Conservation (phyloP, 2,113 vertebrate species). For the Octodon degus region DNA sequence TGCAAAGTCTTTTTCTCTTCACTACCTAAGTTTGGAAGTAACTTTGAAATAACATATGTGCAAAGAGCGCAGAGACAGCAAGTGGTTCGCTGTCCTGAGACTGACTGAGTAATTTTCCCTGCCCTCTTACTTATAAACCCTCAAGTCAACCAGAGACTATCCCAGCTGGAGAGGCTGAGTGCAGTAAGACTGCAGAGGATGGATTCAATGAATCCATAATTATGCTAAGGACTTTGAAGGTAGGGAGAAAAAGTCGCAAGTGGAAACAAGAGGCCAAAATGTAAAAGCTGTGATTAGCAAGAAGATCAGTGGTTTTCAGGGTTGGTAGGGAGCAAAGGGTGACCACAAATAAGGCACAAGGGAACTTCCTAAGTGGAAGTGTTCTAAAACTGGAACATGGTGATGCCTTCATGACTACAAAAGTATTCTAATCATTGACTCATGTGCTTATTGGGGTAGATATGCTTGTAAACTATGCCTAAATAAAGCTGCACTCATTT, state of each 20-base stretch:
- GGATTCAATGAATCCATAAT: not conserved
- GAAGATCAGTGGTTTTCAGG: not conserved
- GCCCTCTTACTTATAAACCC: not conserved
- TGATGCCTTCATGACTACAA: not conserved
- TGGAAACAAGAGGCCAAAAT: not conserved
- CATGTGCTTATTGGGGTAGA: not conserved
- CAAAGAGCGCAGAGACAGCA: not conserved
- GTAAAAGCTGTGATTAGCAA: not conserved
- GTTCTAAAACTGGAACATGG: no score
- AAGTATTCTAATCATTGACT: not conserved
- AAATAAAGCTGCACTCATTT: slow-evolving; percentile 11
- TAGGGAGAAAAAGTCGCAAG: not conserved
- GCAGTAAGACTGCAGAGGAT: not conserved
- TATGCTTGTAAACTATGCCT: not conserved
- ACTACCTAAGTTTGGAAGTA: not conserved
- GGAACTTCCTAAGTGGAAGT: not conserved
- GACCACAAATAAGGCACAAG: not conserved
- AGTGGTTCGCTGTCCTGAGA: not conserved
- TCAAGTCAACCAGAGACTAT: not conserved
- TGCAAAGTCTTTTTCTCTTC: not conserved
- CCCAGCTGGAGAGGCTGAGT: not conserved
- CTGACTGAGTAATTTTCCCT: not conserved
- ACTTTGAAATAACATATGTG: slow-evolving; percentile 20
- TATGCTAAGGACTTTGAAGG: not conserved
- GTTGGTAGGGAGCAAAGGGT: not conserved